Evolutionary conservation across 2,113 vertebrate genomes (phyloP).

Genomic region (Scytalopus superciliaris): DNA sequence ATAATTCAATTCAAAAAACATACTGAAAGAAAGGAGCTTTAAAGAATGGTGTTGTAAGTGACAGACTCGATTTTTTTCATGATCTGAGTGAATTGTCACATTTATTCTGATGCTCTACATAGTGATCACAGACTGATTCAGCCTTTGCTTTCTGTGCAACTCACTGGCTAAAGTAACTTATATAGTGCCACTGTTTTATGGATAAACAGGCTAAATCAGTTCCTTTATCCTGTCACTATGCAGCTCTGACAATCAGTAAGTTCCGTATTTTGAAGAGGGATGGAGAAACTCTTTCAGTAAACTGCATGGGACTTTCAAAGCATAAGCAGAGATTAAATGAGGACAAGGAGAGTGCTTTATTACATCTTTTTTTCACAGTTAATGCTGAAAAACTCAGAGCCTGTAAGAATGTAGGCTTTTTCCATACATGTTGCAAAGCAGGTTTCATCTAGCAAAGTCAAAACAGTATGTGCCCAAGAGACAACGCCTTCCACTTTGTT

Average conservation of each 20-base stretch:
- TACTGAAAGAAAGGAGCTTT: background rate
- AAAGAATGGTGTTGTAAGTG: background rate
- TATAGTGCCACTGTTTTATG: background rate
- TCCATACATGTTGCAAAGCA: background rate
- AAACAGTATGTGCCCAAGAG: background rate
- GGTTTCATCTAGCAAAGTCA: background rate
- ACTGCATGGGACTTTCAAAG: background rate
- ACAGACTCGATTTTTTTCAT: background rate
- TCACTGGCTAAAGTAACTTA: background rate
- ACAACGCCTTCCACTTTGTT: background rate
- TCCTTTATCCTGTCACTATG: background rate
- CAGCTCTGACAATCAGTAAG: background rate
- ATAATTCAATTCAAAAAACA: slow-evolving; percentile 17
- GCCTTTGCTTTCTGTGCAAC: background rate
- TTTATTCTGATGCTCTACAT: background rate
- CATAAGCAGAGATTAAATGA: background rate
- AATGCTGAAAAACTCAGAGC: background rate
- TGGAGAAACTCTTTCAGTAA: background rate
- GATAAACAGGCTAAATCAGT: background rate
- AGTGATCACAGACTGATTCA: background rate
- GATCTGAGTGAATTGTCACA: background rate
- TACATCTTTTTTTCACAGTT: background rate
- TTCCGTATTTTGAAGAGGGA: background rate
- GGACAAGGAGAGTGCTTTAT: background rate
- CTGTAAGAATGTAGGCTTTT: accelerated